These are phyloP conservation scores for Tor tambroides DNA, from an alignment of 2,113 vertebrate genomes.

Conservation along the genomic window DNA sequence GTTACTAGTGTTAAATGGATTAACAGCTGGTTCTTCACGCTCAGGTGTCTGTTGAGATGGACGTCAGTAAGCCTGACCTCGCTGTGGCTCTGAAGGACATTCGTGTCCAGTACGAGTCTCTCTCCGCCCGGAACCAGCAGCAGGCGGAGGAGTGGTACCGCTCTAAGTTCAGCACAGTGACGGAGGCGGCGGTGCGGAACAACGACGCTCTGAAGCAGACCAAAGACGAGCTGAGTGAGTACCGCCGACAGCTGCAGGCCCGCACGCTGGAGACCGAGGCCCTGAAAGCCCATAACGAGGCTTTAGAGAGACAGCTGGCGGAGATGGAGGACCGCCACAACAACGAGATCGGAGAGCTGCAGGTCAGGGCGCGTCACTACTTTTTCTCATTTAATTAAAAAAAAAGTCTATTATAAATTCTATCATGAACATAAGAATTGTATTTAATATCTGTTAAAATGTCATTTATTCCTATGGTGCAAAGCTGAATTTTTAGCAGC, in stretches of 20 bases:
- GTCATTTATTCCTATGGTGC: too few relatives aligned
- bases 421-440: too few relatives aligned
- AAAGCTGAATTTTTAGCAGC: too few relatives aligned
- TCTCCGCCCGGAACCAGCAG: slow-evolving; percentile 79
- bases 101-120: slow-evolving; percentile 78
- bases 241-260: slow-evolving; percentile 80
- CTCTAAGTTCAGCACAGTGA: slow-evolving; percentile 78
- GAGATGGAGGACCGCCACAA: slow-evolving; percentile 80
- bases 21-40: background rate
- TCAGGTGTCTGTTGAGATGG: slow-evolving; percentile 81
- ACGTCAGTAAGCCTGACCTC: slow-evolving; percentile 78
- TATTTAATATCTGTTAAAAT: too few relatives aligned
- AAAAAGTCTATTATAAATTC: too few relatives aligned
- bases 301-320: slow-evolving; percentile 79
- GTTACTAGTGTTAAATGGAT: background rate
- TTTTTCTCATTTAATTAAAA: background rate
- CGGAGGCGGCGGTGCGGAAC: slow-evolving; percentile 75
- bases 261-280: slow-evolving; percentile 81
- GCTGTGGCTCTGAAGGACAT: slow-evolving; percentile 81
- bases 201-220: slow-evolving; percentile 78
- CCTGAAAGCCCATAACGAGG: slow-evolving; percentile 77
- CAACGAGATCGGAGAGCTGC: slow-evolving; percentile 76
- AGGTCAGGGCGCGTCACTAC: slow-evolving; percentile 65
- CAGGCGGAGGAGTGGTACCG: slow-evolving; percentile 82
- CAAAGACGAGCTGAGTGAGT: slow-evolving; percentile 81